phyloP scores from a whole-genome alignment of 2,797 vertebrate species.

The Forpus xanthops region DNA sequence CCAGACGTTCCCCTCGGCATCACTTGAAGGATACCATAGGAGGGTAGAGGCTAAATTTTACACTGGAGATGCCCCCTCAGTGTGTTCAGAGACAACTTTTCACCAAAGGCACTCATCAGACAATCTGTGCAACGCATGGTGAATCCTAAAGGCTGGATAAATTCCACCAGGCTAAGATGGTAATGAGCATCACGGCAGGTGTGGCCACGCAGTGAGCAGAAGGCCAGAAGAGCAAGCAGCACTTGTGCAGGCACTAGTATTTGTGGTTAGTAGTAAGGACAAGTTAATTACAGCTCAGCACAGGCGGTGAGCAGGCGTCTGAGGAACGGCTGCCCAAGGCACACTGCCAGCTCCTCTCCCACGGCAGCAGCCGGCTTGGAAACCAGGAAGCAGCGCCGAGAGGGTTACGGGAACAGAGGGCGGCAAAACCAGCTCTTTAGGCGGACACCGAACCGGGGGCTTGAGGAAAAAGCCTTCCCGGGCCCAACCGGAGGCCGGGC shows the following conservation, averaged over 20 bases:
- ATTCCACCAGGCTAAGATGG: no score
- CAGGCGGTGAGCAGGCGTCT: background rate
- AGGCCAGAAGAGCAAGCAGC: background rate
- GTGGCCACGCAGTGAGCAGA: accelerated
- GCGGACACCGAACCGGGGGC: background rate
- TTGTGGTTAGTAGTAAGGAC: background rate
- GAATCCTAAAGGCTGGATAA: background rate
- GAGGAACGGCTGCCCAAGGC: background rate
- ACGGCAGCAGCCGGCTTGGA: background rate
- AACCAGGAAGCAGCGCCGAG: background rate
- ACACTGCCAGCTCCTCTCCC: background rate
- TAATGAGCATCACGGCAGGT: accelerated
- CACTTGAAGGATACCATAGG: accelerated
- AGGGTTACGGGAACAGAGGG: background rate
- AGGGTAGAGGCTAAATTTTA: background rate
- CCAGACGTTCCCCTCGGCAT: no score
- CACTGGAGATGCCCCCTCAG: no score
- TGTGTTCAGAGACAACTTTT: background rate
- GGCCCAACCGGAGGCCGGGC: background rate
- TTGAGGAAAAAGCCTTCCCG: background rate
- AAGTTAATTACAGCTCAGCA: no score
- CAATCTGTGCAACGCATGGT: accelerated
- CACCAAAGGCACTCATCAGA: background rate
- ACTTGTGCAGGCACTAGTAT: background rate
- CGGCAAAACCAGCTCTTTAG: background rate